Evolutionary conservation across 2,113 vertebrate species (phyloP).

Genomic region (Anarhynchus alexandrinus): DNA sequence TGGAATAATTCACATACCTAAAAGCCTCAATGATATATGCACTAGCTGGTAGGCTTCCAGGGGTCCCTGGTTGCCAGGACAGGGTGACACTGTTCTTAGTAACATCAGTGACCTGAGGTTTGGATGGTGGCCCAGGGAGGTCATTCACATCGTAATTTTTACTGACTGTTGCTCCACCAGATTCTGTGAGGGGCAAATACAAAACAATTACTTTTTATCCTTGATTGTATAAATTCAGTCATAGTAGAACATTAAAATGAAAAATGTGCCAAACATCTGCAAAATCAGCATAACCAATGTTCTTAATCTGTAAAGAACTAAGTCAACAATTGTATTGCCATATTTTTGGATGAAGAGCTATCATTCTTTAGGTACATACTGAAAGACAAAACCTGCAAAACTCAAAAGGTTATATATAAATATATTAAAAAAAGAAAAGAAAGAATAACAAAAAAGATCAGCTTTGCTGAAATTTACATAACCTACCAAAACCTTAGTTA

Average conservation of each 20-base stretch:
- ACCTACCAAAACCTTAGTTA: not conserved
- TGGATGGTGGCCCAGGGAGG: conserved; percentile 93
- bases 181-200: conserved; percentile 76
- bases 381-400: not conserved
- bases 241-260: not conserved
- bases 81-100: conserved; percentile 96
- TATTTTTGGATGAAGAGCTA: not conserved
- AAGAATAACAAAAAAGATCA: not conserved
- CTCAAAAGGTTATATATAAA: not conserved
- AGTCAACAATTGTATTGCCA: not conserved
- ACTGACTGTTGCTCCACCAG: conserved; percentile 77
- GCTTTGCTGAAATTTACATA: not conserved
- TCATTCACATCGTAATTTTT: conserved; percentile 89
- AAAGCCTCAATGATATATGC: conserved; percentile 98
- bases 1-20: conserved; percentile 78
- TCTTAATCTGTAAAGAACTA: not conserved
- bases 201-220: conserved; percentile 1
- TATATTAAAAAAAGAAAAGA: not conserved
- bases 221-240: not conserved
- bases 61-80: conserved; percentile 90
- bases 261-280: not conserved
- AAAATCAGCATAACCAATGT: not conserved
- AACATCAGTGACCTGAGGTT: conserved; percentile 97
- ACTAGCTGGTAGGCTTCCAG: conserved; percentile 83
- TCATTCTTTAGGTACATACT: not conserved